phyloP scores from a whole-genome alignment of 2,113 vertebrate species.

The Callochromis pleurospilus region DNA sequence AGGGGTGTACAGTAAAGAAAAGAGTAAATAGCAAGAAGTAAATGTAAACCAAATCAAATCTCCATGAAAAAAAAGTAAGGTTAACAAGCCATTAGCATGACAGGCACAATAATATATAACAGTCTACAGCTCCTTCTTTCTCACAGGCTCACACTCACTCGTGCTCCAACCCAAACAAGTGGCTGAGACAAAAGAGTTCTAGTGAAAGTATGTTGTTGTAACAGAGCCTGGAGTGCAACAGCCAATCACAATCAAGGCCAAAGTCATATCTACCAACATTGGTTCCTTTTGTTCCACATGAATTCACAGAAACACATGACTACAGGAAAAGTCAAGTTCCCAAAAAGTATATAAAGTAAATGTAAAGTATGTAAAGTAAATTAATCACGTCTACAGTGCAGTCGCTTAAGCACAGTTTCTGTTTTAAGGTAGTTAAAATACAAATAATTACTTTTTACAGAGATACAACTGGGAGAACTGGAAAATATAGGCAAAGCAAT shows the following conservation, averaged over 20 bases:
- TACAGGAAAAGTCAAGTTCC: neutral
- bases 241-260: slow-evolving; percentile 18
- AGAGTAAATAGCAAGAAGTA: slow-evolving; percentile 19
- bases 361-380: neutral
- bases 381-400: neutral
- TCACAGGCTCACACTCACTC: slow-evolving; percentile 2
- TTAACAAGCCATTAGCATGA: neutral
- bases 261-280: neutral
- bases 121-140: neutral
- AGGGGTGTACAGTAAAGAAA: neutral
- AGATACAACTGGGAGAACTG: neutral
- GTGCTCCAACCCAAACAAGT: slow-evolving; percentile 7
- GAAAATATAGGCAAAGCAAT: neutral
- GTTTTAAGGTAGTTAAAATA: neutral
- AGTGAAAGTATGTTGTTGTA: slow-evolving; percentile 29
- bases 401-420: neutral
- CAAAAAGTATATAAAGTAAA: neutral
- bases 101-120: neutral
- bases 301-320: neutral
- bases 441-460: neutral
- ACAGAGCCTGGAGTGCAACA: slow-evolving; percentile 13
- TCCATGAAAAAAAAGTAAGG: neutral
- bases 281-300: neutral
- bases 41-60: neutral
- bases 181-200: slow-evolving; percentile 34